These are phyloP conservation scores for Sebastes iracundus DNA, from an alignment of 2,797 vertebrate genomes.

Conservation along the genomic window DNA sequence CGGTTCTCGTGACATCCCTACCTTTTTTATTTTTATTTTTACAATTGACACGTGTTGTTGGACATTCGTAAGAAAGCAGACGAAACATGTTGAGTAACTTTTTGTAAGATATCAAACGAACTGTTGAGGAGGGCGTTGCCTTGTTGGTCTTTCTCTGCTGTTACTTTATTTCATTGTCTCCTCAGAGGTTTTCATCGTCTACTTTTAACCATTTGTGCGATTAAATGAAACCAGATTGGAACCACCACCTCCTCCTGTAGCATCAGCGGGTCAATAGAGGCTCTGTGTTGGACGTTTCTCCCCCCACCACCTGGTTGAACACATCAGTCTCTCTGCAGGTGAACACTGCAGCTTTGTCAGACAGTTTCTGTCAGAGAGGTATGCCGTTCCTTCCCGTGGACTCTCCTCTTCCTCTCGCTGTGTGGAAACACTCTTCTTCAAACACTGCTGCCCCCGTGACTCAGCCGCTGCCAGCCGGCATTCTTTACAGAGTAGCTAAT, in stretches of 20 bases:
- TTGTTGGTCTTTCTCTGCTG: not conserved
- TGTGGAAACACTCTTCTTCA: not conserved
- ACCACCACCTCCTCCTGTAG: not conserved
- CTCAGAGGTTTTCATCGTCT: not conserved
- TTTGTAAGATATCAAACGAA: too few relatives aligned
- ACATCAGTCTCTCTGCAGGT: not conserved
- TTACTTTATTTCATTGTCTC: not conserved
- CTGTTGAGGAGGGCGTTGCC: too few relatives aligned
- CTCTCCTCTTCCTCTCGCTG: not conserved
- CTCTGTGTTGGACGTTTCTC: not conserved
- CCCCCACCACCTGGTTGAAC: not conserved
- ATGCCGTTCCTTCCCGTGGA: not conserved
- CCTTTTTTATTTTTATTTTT: too few relatives aligned
- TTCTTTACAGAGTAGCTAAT: not conserved
- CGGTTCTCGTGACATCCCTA: too few relatives aligned
- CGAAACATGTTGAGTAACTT: too few relatives aligned
- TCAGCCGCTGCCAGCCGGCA: not conserved
- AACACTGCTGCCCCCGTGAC: not conserved
- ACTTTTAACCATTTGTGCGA: not conserved
- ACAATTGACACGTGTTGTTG: too few relatives aligned
- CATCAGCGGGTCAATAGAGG: not conserved
- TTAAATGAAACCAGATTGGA: not conserved
- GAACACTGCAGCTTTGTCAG: constrained; percentile 24
- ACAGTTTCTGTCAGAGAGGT: not conserved
- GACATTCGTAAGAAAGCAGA: too few relatives aligned